Base-by-base conservation (phyloP, 2,888 invertebrate species). In the Noctua pronuba region DNA sequence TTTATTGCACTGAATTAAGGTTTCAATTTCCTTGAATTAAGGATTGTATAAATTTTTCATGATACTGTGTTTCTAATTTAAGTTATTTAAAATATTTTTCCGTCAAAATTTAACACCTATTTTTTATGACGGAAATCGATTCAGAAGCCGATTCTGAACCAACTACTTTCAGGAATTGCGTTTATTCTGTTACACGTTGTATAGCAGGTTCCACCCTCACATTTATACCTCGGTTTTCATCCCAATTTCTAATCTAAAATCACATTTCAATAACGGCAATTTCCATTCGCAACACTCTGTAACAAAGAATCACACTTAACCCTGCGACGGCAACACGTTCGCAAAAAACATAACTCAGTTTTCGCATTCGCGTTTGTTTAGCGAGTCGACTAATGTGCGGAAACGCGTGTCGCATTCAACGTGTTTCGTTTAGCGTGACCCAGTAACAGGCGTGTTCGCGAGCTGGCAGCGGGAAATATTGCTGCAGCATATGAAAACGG, bases 341-440 rank as follows among this genome's bases (percentile, higher is more conserved):
- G 3, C 52, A 64, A 58, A 44, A 69, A 73, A 70, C 44, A 65
- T 73, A 58, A 84, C 31, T 62, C 41, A 35, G 28, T 77, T 77
- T 79, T 76, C 84, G 49, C 58, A 62, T 58, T 60, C 74, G n/a
- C 68, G 49, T 64, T 76, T 62, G 76, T 72, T 82, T 75, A 81
- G 76, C 73, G 75, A 71, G 52, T 67, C 74, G 60, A 41, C 75
- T 80, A 85, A 78, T 69, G 75, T 64, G 46, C 79, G 81, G 83
- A 76, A 77, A 81, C 69, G 75, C 67, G 86, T 77, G 85, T 73
- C 70, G 71, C 76, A 46, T 70, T 68, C 69, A 62, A 66, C 77
- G 80, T 80, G 81, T 73, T 77, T 77, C 84, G 82, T 77, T 79
- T 76, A 82, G 60, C 86, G 86, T 86, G 86, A 86, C 86, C 79